A percentile compares a stretch with the other conserved stretches of the same genome.
Evolutionary conservation across 2,113 vertebrate species (phyloP).

Genomic region (Odobenus rosmarus): DNA sequence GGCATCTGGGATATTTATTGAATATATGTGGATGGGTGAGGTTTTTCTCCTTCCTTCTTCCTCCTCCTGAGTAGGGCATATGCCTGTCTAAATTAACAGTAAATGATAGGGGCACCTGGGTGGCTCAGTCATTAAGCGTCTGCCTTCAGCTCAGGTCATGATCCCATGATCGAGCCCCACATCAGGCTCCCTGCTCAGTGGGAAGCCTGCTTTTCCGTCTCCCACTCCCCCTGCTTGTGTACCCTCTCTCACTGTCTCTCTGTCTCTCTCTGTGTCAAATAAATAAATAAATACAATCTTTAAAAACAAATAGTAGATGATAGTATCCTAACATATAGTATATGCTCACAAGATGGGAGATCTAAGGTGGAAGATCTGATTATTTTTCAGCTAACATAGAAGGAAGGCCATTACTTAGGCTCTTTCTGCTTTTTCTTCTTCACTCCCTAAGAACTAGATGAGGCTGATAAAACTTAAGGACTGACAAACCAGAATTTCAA

Average conservation of each 20-base stretch:
- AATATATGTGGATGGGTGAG: not conserved
- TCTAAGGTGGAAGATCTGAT: not conserved
- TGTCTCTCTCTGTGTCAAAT: too few relatives aligned
- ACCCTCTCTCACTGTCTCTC: too few relatives aligned
- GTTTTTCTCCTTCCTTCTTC: not conserved
- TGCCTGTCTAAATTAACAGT: not conserved
- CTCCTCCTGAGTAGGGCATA: not conserved
- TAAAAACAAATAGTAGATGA: not conserved
- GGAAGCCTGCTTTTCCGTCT: too few relatives aligned
- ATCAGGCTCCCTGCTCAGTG: too few relatives aligned
- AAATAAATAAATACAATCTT: too few relatives aligned
- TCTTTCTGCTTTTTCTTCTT: not conserved
- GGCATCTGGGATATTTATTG: not conserved
- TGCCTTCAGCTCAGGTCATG: too few relatives aligned
- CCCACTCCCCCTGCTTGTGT: too few relatives aligned
- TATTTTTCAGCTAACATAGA: constrained; percentile 3
- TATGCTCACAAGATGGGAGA: not conserved
- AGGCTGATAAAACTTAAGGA: not conserved
- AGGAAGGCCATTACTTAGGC: not conserved
- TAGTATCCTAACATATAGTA: not conserved
- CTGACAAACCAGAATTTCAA: not conserved
- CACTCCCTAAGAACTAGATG: not conserved
- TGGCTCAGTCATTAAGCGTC: too few relatives aligned
- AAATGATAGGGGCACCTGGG: not conserved
- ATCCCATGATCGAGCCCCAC: too few relatives aligned